phyloP scores from a whole-genome alignment of 2,113 vertebrate genomes.

The Elgaria multicarinata region DNA sequence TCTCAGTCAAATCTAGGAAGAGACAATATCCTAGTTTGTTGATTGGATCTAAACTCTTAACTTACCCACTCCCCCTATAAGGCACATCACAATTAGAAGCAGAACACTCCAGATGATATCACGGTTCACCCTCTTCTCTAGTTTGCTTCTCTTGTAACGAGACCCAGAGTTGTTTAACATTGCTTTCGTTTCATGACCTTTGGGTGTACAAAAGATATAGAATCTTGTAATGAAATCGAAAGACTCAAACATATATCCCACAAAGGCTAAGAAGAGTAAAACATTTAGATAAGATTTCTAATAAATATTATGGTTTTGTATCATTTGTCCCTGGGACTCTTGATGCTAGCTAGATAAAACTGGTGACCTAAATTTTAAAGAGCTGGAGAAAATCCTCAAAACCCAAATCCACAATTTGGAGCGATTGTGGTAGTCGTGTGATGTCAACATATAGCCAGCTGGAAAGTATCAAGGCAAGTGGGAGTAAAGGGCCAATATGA shows the following conservation, averaged over 20 bases:
- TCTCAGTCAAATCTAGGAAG: neutral
- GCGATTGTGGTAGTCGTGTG: neutral
- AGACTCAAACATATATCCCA: neutral
- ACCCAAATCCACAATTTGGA: neutral
- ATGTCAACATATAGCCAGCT: neutral
- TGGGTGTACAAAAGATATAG: neutral
- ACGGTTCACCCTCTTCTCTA: slow-evolving; percentile 89
- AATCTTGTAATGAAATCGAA: neutral
- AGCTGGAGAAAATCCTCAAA: neutral
- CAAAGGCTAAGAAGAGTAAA: too few relatives aligned
- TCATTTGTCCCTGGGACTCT: neutral
- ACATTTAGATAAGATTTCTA: neutral
- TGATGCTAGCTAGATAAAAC: neutral
- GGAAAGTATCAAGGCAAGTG: neutral
- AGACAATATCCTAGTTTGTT: neutral
- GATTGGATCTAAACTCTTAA: slow-evolving; percentile 10
- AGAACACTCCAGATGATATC: slow-evolving; percentile 93
- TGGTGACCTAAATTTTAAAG: neutral
- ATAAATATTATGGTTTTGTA: neutral
- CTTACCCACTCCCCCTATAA: slow-evolving; percentile 87
- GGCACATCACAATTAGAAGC: slow-evolving; percentile 90
- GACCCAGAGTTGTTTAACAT: slow-evolving; percentile 95
- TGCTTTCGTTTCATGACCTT: slow-evolving; percentile 97
- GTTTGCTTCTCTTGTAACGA: slow-evolving; percentile 89
- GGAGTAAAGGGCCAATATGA: neutral